Evolutionary conservation across 2,888 invertebrate species (phyloP).

Genomic region (Clanis bilineata): DNA sequence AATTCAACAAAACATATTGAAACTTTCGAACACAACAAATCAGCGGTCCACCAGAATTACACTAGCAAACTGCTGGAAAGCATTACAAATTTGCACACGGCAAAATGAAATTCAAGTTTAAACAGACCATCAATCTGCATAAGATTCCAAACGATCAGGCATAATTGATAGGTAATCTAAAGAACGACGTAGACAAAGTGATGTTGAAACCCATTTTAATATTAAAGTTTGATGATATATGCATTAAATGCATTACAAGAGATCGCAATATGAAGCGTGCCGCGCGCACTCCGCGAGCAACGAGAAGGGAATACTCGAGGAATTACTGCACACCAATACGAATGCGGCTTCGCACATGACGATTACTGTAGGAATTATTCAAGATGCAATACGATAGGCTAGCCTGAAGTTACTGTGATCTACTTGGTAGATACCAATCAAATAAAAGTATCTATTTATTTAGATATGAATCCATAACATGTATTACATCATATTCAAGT

Average conservation of each 20-base stretch:
- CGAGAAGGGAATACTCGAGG: not conserved
- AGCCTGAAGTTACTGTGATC: too few species aligned
- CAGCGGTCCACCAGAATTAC: not conserved
- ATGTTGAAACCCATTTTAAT: not conserved
- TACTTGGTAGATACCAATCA: too few species aligned
- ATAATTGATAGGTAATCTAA: not conserved
- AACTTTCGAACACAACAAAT: not conserved
- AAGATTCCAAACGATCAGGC: not conserved
- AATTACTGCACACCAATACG: not conserved
- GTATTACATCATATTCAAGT: too few species aligned
- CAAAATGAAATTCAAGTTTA: not conserved
- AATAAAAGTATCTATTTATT: too few species aligned
- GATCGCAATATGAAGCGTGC: slow-evolving; percentile 52
- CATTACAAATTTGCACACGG: not conserved
- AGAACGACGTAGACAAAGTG: not conserved
- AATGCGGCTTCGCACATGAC: not conserved
- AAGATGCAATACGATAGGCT: not conserved
- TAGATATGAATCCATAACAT: too few species aligned
- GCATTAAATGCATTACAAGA: slow-evolving; percentile 56
- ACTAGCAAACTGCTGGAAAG: not conserved
- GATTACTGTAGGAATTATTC: not conserved
- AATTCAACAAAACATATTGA: not conserved
- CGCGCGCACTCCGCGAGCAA: slow-evolving; percentile 26
- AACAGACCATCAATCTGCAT: not conserved
- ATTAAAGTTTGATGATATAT: slow-evolving; percentile 27